Evolutionary conservation across 2,113 vertebrate species (phyloP).

Genomic region (Halichoeres trimaculatus): DNA sequence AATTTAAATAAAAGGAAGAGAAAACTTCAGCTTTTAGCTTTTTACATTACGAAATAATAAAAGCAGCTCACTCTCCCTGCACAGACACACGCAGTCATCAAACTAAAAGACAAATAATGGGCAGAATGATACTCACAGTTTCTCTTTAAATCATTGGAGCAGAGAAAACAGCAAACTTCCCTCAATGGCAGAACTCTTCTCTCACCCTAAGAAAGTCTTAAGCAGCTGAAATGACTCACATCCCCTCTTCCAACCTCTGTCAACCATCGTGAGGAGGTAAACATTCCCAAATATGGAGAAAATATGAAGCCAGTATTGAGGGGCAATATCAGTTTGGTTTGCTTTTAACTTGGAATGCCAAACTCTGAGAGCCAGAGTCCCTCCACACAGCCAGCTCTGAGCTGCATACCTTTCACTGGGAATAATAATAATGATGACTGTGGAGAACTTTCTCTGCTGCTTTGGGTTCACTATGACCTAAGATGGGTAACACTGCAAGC

Average conservation of each 20-base stretch:
- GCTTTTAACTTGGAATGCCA: slow-evolving; percentile 85
- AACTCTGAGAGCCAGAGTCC: slow-evolving; percentile 78
- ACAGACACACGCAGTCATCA: neutral
- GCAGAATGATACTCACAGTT: slow-evolving; percentile 79
- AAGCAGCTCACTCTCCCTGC: neutral
- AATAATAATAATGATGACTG: slow-evolving; percentile 76
- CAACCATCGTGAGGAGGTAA: slow-evolving; percentile 95
- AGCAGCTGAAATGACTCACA: slow-evolving; percentile 84
- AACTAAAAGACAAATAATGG: slow-evolving; percentile 24
- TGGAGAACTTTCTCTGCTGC: slow-evolving; percentile 64
- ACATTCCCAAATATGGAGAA: slow-evolving; percentile 99
- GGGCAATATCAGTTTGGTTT: slow-evolving; percentile 89
- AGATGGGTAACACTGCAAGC: slow-evolving; percentile 47
- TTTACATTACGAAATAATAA: neutral
- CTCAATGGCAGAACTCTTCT: slow-evolving; percentile 66
- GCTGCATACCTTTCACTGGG: slow-evolving; percentile 75
- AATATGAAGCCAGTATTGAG: slow-evolving; percentile 88
- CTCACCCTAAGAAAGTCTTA: slow-evolving; percentile 74
- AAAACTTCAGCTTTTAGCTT: neutral
- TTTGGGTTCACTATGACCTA: slow-evolving; percentile 62
- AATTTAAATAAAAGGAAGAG: neutral
- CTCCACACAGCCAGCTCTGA: slow-evolving; percentile 77
- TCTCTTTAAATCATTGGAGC: slow-evolving; percentile 57
- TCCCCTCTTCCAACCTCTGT: slow-evolving; percentile 84
- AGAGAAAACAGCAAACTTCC: slow-evolving; percentile 53